Evolutionary conservation across 2,888 invertebrate genomes (phyloP).

Genomic region (Bursaphelenchus okinawaensis): DNA sequence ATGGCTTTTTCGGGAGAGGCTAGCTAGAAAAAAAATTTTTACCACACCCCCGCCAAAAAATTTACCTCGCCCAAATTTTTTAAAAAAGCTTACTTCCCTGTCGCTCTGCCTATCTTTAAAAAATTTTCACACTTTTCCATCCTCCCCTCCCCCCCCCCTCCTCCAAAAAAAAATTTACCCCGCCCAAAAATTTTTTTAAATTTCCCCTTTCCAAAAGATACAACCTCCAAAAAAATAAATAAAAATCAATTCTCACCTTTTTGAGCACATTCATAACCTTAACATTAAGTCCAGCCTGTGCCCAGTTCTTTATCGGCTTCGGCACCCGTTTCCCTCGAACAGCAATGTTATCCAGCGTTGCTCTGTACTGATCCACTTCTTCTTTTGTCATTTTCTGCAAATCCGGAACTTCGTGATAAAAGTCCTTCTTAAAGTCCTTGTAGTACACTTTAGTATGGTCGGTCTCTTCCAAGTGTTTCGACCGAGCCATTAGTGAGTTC

Average conservation of each 20-base stretch:
- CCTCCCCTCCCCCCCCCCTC: too few species aligned
- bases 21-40: background rate
- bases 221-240: too few species aligned
- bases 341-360: conserved; percentile 84
- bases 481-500: conserved; percentile 55
- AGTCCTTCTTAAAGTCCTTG: conserved; percentile 81
- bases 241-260: conserved; percentile 64
- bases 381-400: conserved; percentile 81
- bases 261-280: conserved; percentile 87
- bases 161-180: background rate
- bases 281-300: conserved; percentile 93
- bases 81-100: background rate
- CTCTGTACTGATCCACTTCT: conserved; percentile 61
- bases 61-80: too few species aligned
- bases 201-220: background rate
- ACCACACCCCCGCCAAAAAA: background rate
- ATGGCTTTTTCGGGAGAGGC: too few species aligned
- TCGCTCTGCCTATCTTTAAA: background rate
- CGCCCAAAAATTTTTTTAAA: background rate
- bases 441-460: conserved; percentile 84
- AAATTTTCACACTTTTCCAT: too few species aligned
- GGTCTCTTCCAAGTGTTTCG: conserved; percentile 69
- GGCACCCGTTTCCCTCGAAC: conserved; percentile 92
- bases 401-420: conserved; percentile 93
- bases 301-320: conserved; percentile 88